Conservation (phyloP, 2,797 vertebrate genomes). For the Cygnus olor region DNA sequence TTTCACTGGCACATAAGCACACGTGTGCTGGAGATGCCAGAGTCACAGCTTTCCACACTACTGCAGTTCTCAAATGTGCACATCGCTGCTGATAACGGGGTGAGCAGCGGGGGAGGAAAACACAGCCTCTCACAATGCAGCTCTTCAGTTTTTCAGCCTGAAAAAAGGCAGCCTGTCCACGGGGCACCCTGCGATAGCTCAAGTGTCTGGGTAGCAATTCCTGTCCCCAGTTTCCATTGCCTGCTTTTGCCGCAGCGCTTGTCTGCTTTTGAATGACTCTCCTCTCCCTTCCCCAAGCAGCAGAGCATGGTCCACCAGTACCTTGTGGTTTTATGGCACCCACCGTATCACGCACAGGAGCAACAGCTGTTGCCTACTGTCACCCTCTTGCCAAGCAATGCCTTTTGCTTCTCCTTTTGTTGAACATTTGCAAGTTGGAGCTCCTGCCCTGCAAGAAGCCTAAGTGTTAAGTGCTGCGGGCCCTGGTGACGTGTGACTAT, state of each 20-base stretch:
- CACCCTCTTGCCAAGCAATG: neutral
- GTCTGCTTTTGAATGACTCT: neutral
- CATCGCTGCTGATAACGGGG: neutral
- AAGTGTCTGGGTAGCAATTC: neutral
- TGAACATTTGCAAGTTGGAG: neutral
- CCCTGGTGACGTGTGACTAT: neutral
- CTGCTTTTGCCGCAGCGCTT: neutral
- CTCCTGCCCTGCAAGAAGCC: neutral
- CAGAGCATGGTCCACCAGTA: neutral
- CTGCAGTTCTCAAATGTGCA: neutral
- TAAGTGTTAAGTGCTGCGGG: neutral
- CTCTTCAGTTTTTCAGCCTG: neutral
- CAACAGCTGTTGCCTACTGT: constrained; percentile 25
- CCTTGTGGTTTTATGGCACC: neutral
- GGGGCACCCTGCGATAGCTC: neutral
- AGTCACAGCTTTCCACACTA: neutral
- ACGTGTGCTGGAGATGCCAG: neutral
- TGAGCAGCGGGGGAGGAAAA: neutral
- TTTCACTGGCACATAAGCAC: neutral
- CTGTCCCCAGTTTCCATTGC: neutral
- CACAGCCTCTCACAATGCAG: neutral
- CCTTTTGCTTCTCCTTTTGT: constrained; percentile 31
- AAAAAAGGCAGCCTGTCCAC: neutral
- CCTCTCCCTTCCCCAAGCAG: neutral
- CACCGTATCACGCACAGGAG: neutral